Conservation (phyloP, 2,888 invertebrate genomes). For the Molorchus minor region DNA sequence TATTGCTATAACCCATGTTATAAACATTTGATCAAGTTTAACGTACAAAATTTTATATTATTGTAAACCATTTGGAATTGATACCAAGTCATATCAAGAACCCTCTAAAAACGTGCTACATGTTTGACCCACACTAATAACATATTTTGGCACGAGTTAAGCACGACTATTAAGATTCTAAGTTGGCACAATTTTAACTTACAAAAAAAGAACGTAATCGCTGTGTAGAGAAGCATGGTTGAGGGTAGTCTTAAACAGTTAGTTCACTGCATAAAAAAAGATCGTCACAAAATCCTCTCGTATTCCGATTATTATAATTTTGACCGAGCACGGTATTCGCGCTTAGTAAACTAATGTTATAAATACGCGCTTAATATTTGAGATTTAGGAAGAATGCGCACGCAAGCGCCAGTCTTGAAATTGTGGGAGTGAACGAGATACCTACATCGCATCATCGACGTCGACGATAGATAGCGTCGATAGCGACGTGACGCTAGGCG, state of each 20-base stretch:
- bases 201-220: conserved; percentile 1
- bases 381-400: conserved; percentile 27
- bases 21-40: no score
- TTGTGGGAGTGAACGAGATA: conserved; percentile 23
- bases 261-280: conserved; percentile 6
- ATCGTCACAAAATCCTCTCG: conserved; percentile 29
- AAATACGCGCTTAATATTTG: conserved; percentile 49
- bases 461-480: conserved; percentile 5
- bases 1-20: no score
- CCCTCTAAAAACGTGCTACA: no score
- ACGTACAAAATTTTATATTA: no score
- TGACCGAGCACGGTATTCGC: conserved; percentile 34
- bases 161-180: neutral
- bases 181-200: neutral
- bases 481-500: conserved; percentile 19
- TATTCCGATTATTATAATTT: conserved; percentile 25
- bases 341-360: conserved; percentile 43
- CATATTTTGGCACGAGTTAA: neutral
- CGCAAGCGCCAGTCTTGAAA: conserved; percentile 32
- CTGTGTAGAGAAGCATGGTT: conserved; percentile 8
- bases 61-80: no score
- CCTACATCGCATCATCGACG: conserved; percentile 3
- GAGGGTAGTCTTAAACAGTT: conserved; percentile 5
- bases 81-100: no score
- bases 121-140: neutral